Evolutionary conservation across 1,140 invertebrate genomes (phyloP).

Genomic region (Leptopilina clavipes): DNA sequence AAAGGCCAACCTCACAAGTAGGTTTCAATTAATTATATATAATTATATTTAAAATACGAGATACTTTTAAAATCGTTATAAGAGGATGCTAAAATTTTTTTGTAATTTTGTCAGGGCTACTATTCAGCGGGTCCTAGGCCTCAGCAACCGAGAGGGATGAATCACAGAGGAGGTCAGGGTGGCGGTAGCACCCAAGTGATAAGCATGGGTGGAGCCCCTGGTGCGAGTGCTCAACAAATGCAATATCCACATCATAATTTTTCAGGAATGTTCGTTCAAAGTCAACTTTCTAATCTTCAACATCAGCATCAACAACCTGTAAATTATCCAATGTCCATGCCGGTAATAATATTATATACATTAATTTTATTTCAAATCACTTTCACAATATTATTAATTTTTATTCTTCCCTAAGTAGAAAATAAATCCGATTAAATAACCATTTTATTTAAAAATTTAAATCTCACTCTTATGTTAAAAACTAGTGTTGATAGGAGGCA

Average conservation of each 20-base stretch:
- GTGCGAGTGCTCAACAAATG: slow-evolving; percentile 61
- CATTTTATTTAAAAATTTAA: too few species aligned
- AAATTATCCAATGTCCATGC: slow-evolving; percentile 61
- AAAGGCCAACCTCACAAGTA: slow-evolving; percentile 57
- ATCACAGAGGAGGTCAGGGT: slow-evolving; percentile 64
- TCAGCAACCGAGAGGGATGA: slow-evolving; percentile 63
- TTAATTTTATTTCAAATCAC: slow-evolving; percentile 37
- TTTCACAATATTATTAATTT: too few species aligned
- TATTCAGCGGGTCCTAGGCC: slow-evolving; percentile 60
- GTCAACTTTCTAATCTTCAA: slow-evolving; percentile 61
- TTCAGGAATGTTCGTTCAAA: slow-evolving; percentile 58
- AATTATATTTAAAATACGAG: too few species aligned
- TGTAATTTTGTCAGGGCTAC: slow-evolving; percentile 57
- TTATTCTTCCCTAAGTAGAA: too few species aligned
- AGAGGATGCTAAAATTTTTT: not conserved
- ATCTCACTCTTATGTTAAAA: too few species aligned
- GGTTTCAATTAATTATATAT: slow-evolving; percentile 34
- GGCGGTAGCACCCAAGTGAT: slow-evolving; percentile 50
- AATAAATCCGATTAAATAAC: too few species aligned
- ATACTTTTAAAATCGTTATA: too few species aligned
- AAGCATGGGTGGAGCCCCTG: slow-evolving; percentile 45
- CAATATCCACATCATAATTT: slow-evolving; percentile 64
- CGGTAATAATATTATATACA: too few species aligned
- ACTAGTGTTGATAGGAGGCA: too few species aligned
- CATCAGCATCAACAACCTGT: slow-evolving; percentile 64